A percentile compares a stretch with the other conserved stretches of the same genome.
These are phyloP conservation scores for Drosophila tripunctata DNA, from an alignment of 2,888 invertebrate species.

Conservation along the genomic window DNA sequence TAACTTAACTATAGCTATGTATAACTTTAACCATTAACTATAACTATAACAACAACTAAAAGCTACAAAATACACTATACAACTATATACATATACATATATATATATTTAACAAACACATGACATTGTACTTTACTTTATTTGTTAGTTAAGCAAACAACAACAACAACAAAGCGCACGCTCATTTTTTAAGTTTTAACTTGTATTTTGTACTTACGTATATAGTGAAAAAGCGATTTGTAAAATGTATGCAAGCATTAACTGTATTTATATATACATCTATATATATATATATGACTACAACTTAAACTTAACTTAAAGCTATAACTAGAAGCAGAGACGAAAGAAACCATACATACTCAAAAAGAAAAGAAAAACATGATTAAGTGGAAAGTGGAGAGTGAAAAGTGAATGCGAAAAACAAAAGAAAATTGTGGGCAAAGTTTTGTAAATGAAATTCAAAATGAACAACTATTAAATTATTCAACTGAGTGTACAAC, in stretches of 20 bases:
- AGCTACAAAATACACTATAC: conserved; percentile 20
- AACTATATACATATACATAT: too few relatives aligned
- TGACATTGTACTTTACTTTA: conserved; percentile 40
- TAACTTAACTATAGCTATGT: conserved; percentile 27
- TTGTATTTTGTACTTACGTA: conserved; percentile 75
- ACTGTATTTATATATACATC: conserved; percentile 65
- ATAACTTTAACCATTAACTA: conserved; percentile 36
- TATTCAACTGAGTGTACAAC: conserved; percentile 59
- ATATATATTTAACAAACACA: conserved; percentile 25
- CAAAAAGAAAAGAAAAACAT: conserved; percentile 32
- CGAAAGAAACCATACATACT: conserved; percentile 47
- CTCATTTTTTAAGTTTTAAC: conserved; percentile 74
- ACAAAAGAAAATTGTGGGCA: conserved; percentile 7
- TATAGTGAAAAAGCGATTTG: conserved; percentile 17
- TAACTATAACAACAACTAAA: conserved; percentile 40
- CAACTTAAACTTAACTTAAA: conserved; percentile 24
- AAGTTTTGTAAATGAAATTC: conserved; percentile 56
- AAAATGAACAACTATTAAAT: conserved; percentile 53
- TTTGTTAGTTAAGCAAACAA: conserved; percentile 26
- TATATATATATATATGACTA: conserved; percentile 22
- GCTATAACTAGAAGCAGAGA: neutral
- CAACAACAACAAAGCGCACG: conserved; percentile 16
- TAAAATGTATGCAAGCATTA: conserved; percentile 39
- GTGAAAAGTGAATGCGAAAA: neutral
- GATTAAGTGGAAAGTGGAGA: too few relatives aligned